Evolutionary conservation across 2,888 invertebrate species (phyloP), one percentile per base, ranked within the genome.

Genomic region (Sminthurinus aureus): DNA sequence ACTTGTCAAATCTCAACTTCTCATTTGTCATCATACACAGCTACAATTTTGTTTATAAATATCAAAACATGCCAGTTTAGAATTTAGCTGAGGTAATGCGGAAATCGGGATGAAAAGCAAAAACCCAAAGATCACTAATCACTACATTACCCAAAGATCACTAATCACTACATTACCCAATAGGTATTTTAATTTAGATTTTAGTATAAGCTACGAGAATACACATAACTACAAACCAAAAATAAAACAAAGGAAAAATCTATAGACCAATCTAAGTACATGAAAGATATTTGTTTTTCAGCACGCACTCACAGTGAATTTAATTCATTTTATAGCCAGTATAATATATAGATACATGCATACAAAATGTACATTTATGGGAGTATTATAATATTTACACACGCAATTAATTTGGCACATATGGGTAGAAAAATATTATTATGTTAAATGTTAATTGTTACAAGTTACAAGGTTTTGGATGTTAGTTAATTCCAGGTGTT

Each of bases 1-100:
- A 66, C 51, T 51, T 75, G 52, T 75, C 75, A 75, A 75, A 18
- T 22, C n/a, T 69, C 69, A n/a, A 13, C n/a, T 67, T n/a, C n/a
- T 67, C 20, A n/a, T 8, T 8, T 12, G 11, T 67, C 24, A 1
- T 22, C 22, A 2, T 3, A 4, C 22, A 13, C 24, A 13, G 22
- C 20, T n/a, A 66, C 15, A 12, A 8, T n/a, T n/a, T 71, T 12
- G 15, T 13, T 13, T 26, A n/a, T 3, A 24, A 24, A 24, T 71
- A 13, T 24, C 11, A 71, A 26, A 22, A 24, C 11, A 71, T 71
- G 0, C 71, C 1, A 9, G 71, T 6, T 4, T 13, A 71, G 12
- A 2, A 12, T 26, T 11, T 0, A 67, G 67, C 3, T n/a, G 15
- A n/a, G n/a, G n/a, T n/a, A 11, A 0, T 15, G 6, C n/a, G n/a